Base-by-base conservation (phyloP, 1,140 invertebrate genomes). In the Charaxes varanes region DNA sequence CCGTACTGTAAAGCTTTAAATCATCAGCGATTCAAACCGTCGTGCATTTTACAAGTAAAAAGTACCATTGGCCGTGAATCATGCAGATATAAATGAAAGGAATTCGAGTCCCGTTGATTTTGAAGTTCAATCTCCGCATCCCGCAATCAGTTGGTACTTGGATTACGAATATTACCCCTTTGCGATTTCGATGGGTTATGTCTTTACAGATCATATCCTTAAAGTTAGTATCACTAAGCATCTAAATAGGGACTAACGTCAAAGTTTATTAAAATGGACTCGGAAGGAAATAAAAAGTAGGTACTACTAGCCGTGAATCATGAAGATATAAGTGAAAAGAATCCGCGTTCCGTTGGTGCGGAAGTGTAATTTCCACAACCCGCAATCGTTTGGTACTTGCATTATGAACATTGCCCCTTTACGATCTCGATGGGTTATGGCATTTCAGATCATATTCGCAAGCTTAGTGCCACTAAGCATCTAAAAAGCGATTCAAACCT, bases 281-380 rank as follows among this genome's bases (percentile, higher is more conserved):
- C n/a, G n/a, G n/a, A n/a, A n/a, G n/a, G n/a, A 28, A 33, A 21
- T 19, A 16, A 21, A 24, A 12, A 47, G 41, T 37, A 40, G 35
- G 35, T 40, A 41, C 40, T 19, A 22, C 8, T 46, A 40, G 30
- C 23, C 40, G 28, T 46, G 31, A 23, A 38, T 46, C 36, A 46
- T 35, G 30, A 23, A 40, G 36, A 34, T 40, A 37, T 45, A 46
- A 47, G 35, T 38, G 22, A 33, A 7, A 37, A 24, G 36, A 47
- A 47, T 47, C 36, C 31, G 12, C 46, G 42, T 69, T 51, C 69
- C 70, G 67, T 71, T 74, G 54, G 28, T 24, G 56, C 55, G 60
- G 58, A 66, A 66, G 61, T 60, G 22, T 42, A 44, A 41, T 41
- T 31, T 26, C 28, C 19, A 27, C 34, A 38, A 34, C 41, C 41